Evolutionary conservation across 2,888 invertebrate genomes (phyloP), one percentile per base, ranked within the genome.

Genomic region (Sipha maydis): DNA sequence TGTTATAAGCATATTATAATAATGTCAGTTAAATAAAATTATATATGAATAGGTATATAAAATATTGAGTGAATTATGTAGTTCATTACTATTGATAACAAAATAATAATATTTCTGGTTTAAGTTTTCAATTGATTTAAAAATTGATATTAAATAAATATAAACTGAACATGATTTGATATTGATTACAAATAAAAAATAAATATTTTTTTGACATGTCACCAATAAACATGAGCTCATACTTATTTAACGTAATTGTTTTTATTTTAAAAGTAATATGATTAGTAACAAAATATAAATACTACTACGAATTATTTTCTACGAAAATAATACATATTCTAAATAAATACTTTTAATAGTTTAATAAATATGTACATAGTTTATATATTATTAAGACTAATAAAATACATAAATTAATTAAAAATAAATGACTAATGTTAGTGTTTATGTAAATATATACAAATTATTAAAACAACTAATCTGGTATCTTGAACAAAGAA

Each of bases 311-410:
- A 1, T 75, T 75, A 21, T 21, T 75, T 38, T 75, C 75, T 2
- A 75, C 38, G 8, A 75, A 75, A 75, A 21, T 38, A 38, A 34
- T 75, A 25, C 75, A 38, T 38, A 75, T 21, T 21, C 38, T 34
- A 34, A 75, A 38, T 34, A 75, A 38, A 75, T 61, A 28, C 71
- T 75, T 75, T 14, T 75, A 25, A 25, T 19, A 75, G 25, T 25
- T 34, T 19, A 75, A 38, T 21, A 75, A 75, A 75, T 75, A 75
- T 75, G 21, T 75, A 75, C 75, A 75, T 75, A 31, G 21, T 31
- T 75, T 25, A 61, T 61, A 38, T 75, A 75, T 75, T 73, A 28
- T 28, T 71, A 17, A 71, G 1, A 71, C 28, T 34, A 38, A 11
- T 38, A 38, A 34, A 7, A 38, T 73, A 73, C 34, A 73, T 69